Conservation (phyloP, 1,140 invertebrate species). For the Aphaenogaster ashmeadi region DNA sequence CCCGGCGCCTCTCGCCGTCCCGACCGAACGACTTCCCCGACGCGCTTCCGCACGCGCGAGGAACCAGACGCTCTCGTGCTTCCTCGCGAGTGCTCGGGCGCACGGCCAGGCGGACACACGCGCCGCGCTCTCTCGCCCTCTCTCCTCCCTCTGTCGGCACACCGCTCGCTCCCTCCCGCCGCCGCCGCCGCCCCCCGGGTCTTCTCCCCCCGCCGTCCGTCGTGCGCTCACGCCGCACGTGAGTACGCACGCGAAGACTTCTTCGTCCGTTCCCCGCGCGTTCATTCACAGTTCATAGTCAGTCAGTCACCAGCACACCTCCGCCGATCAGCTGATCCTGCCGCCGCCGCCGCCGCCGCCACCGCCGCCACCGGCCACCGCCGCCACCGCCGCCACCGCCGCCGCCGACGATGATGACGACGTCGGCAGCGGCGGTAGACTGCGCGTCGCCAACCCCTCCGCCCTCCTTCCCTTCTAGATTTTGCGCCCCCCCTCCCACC, state of each 20-base stretch:
- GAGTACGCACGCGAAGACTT: constrained; percentile 79
- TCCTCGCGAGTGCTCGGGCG: constrained; percentile 73
- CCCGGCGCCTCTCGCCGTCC: not conserved
- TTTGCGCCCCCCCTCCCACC: constrained; percentile 60
- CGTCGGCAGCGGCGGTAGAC: constrained; percentile 77
- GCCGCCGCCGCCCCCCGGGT: constrained; percentile 7
- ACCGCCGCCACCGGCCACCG: constrained; percentile 1
- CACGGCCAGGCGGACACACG: constrained; percentile 73
- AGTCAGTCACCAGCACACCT: constrained; percentile 79
- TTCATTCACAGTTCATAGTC: constrained; percentile 78
- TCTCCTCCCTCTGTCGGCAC: no score
- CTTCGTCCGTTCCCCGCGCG: constrained; percentile 80
- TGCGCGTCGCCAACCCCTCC: constrained; percentile 80
- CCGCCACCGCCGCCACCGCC: not conserved
- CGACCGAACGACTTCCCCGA: not conserved
- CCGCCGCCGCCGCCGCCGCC: constrained; percentile 26
- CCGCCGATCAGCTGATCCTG: constrained; percentile 83
- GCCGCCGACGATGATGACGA: constrained; percentile 40
- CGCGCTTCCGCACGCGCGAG: constrained; percentile 42
- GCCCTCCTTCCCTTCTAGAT: constrained; percentile 69
- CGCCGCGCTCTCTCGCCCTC: constrained; percentile 49
- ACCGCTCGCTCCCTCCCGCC: no score
- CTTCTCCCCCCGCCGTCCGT: constrained; percentile 34
- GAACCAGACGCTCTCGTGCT: constrained; percentile 49
- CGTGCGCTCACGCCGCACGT: constrained; percentile 70